These are phyloP conservation scores for Diuraphis noxia DNA, from an alignment of 1,140 invertebrate genomes.

Conservation along the genomic window DNA sequence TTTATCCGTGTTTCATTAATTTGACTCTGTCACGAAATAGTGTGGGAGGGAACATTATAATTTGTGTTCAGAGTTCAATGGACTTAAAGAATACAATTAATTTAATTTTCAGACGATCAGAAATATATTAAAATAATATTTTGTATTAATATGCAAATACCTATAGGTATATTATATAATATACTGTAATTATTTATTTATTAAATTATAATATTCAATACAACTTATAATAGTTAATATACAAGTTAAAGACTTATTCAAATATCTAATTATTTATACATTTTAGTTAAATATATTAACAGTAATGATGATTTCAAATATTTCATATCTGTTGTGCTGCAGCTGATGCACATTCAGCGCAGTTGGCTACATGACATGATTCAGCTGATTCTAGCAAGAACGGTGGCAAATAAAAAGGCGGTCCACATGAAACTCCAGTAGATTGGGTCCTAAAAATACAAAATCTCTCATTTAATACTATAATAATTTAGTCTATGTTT, in stretches of 20 bases:
- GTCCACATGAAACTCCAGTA: constrained; percentile 45
- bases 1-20: constrained; percentile 27
- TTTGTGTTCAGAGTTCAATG: neutral
- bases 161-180: neutral
- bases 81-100: neutral
- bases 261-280: neutral
- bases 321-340: constrained; percentile 44
- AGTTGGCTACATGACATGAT: constrained; percentile 45
- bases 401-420: constrained; percentile 48
- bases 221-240: constrained; percentile 4
- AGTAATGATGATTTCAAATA: neutral
- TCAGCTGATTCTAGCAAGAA: constrained; percentile 38
- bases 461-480: neutral
- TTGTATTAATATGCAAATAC: neutral
- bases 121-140: neutral
- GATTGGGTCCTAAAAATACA: constrained; percentile 24
- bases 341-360: constrained; percentile 40
- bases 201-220: neutral
- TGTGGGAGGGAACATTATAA: neutral
- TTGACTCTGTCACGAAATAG: neutral
- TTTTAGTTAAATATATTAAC: constrained; percentile 3
- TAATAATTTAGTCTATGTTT: neutral
- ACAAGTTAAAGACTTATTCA: neutral
- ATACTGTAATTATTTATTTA: neutral
- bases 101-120: neutral